Evolutionary conservation across 2,113 vertebrate species (phyloP).

Genomic region (Chionodraco myersi): DNA sequence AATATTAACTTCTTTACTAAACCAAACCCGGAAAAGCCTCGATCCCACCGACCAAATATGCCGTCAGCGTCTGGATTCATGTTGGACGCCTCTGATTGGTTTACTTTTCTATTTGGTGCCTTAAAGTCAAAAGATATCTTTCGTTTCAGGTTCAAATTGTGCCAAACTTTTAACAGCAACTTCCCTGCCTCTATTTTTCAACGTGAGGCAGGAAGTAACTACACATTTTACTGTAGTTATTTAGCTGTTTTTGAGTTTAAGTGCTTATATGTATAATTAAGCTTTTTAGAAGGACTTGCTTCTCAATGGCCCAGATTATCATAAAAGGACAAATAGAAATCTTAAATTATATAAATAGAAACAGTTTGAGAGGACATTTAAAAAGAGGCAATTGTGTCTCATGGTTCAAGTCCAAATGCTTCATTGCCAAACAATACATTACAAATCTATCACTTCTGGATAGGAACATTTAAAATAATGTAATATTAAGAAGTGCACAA

Average conservation of each 20-base stretch:
- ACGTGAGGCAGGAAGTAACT: neutral
- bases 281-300: no score
- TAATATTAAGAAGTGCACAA: neutral
- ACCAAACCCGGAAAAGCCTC: no score
- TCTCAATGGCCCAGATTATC: neutral
- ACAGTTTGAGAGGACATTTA: no score
- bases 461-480: neutral
- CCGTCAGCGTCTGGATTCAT: no score
- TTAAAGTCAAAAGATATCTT: neutral
- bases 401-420: constrained; percentile 1
- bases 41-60: no score
- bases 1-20: neutral
- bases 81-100: no score
- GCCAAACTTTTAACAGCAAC: neutral
- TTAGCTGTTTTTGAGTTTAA: neutral
- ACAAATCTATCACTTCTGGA: neutral
- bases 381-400: neutral
- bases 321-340: constrained; percentile 3
- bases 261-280: neutral
- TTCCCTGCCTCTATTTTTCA: no score
- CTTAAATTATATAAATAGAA: neutral
- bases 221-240: neutral
- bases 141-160: neutral
- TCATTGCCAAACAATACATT: neutral
- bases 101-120: neutral